Conservation (phyloP, 2,113 vertebrate genomes). For the Puma concolor region DNA sequence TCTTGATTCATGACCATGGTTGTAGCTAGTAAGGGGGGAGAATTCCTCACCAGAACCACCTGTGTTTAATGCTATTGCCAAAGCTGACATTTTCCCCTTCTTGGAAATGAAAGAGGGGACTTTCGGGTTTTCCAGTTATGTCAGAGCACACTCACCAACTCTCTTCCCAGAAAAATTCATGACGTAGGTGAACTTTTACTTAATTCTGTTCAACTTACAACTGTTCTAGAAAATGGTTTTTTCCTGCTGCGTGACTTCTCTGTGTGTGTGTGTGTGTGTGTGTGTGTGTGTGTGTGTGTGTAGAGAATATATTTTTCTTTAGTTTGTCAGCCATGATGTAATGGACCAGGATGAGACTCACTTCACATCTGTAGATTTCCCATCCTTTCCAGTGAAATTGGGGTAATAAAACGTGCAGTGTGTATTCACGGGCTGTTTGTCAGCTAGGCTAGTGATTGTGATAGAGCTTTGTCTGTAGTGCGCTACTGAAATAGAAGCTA, state of each 20-base stretch:
- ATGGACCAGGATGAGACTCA: not conserved
- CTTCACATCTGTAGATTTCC: not conserved
- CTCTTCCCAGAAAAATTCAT: not conserved
- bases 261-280: not conserved
- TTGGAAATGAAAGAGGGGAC: not conserved
- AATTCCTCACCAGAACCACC: not conserved
- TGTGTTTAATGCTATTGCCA: not conserved
- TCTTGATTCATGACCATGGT: not conserved
- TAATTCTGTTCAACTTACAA: not conserved
- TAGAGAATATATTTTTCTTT: not conserved
- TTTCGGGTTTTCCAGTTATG: not conserved
- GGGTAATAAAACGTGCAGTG: not conserved
- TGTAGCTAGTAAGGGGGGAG: not conserved
- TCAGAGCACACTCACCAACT: not conserved
- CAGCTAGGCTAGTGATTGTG: not conserved
- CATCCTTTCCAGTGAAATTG: not conserved
- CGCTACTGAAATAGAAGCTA: not conserved
- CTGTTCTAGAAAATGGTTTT: not conserved
- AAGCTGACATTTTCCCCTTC: not conserved
- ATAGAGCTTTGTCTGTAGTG: not conserved
- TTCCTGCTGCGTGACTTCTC: not conserved
- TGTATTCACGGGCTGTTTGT: not conserved
- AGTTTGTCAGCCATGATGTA: not conserved
- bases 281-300: not conserved
- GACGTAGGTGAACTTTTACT: not conserved